These are phyloP conservation scores for Saturnia pavonia DNA, from an alignment of 2,888 invertebrate species.

Conservation along the genomic window DNA sequence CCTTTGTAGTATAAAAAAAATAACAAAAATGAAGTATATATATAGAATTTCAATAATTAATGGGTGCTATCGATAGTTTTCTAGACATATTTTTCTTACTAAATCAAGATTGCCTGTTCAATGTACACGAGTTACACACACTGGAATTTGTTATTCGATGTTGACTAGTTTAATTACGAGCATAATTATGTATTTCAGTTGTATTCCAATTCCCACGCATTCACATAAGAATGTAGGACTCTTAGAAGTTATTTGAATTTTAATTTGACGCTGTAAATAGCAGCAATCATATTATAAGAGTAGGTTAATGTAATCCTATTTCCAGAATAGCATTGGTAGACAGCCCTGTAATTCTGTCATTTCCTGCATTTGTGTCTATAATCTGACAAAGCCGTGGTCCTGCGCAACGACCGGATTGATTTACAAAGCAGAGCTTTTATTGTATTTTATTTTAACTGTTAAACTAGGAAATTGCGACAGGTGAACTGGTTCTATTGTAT, in stretches of 20 bases:
- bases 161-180: too few relatives aligned
- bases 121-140: neutral
- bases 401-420: conserved; percentile 57
- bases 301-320: neutral
- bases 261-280: neutral
- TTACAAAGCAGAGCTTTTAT: conserved; percentile 66
- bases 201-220: too few relatives aligned
- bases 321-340: neutral
- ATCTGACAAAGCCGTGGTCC: conserved; percentile 40
- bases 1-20: too few relatives aligned
- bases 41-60: neutral
- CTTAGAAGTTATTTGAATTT: too few relatives aligned
- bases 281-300: neutral
- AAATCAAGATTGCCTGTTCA: neutral
- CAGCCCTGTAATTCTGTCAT: conserved; percentile 26
- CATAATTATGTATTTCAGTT: too few relatives aligned
- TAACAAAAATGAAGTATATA: too few relatives aligned
- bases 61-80: neutral
- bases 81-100: conserved; percentile 15
- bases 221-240: too few relatives aligned
- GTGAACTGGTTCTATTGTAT: conserved; percentile 13
- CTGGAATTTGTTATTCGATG: neutral
- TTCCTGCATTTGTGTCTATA: conserved; percentile 47
- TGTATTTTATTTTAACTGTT: conserved; percentile 29
- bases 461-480: conserved; percentile 26